Percentiles rank a stretch among this genome's conserved stretches.
Evolutionary conservation across 2,888 invertebrate genomes (phyloP).

Genomic region (Lithosia quadra): DNA sequence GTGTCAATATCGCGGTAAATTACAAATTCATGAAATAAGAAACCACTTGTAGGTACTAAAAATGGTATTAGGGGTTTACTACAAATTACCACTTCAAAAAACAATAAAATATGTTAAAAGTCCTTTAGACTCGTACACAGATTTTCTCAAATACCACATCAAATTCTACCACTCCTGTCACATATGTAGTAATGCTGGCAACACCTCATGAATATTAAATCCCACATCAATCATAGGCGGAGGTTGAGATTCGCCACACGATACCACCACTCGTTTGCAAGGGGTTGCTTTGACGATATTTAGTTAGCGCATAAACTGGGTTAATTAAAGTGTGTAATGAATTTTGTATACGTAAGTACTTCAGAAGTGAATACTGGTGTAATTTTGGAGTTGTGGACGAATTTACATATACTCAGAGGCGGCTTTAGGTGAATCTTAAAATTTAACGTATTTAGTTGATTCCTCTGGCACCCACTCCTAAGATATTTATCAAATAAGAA

Average conservation of each 20-base stretch:
- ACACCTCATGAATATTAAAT: constrained; percentile 83
- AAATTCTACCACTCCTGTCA: constrained; percentile 44
- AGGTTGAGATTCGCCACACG: constrained; percentile 64
- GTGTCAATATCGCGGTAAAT: too few relatives aligned
- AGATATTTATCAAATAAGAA: too few relatives aligned
- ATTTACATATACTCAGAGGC: background rate
- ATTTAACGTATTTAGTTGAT: too few relatives aligned
- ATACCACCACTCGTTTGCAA: constrained; percentile 64
- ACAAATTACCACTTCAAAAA: background rate
- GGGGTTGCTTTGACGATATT: constrained; percentile 62
- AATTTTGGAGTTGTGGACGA: constrained; percentile 8
- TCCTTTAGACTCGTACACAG: background rate
- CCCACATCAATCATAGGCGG: constrained; percentile 81
- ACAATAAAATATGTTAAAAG: background rate
- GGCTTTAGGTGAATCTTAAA: background rate
- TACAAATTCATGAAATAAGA: too few relatives aligned
- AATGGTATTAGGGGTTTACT: too few relatives aligned
- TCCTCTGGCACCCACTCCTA: too few relatives aligned
- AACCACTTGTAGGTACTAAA: too few relatives aligned
- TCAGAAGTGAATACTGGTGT: constrained; percentile 22
- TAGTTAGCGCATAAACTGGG: constrained; percentile 59
- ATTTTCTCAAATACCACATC: constrained; percentile 46
- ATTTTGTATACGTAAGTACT: constrained; percentile 30
- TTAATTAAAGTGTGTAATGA: constrained; percentile 67
- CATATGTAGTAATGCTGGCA: constrained; percentile 74